Evolutionary conservation across 2,888 invertebrate species (phyloP), one percentile per base, ranked within the genome.

Genomic region (Polydrusus cervinus): DNA sequence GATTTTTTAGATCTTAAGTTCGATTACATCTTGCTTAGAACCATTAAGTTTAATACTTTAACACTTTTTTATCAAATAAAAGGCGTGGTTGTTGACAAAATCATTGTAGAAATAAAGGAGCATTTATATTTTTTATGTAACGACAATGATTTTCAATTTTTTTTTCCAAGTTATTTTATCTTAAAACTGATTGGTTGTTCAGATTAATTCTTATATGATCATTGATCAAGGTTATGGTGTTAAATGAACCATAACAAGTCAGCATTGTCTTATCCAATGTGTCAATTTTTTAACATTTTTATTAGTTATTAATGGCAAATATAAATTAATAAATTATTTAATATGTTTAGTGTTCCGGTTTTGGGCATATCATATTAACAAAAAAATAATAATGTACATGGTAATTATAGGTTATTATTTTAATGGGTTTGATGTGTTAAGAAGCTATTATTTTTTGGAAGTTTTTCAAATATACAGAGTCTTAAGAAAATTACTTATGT

Each of bases 271-370:
- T 49, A 49, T 49, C 16, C 16, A 8, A 49, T 16, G 47, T 49
- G 47, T 49, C 47, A 49, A 49, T 16, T n/a, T 49, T 49, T 16
- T 49, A 49, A 49, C 16, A 49, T 49, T 49, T 49, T 49, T 16
- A 49, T 45, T 45, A n/a, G 45, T 45, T 45, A 45, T 49, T 49
- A 49, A 16, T 49, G 16, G 16, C 9, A 49, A 49, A 49, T 7
- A 49, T 6, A 16, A 49, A 49, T 49, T 49, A 49, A 49, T 49
- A 49, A 14, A 49, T 49, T 49, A 16, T 16, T 49, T 49, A 49
- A 16, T 49, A 49, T 49, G 14, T 16, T n/a, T 49, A 16, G 9
- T 16, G 16, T 14, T 49, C 47, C 47, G 47, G 47, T 16, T 49
- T 16, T 16, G 9, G 47, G 14, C n/a, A 14, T 49, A 49, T 0